Base-by-base conservation (phyloP, 2,888 invertebrate genomes). In the Criorhina ranunculi region DNA sequence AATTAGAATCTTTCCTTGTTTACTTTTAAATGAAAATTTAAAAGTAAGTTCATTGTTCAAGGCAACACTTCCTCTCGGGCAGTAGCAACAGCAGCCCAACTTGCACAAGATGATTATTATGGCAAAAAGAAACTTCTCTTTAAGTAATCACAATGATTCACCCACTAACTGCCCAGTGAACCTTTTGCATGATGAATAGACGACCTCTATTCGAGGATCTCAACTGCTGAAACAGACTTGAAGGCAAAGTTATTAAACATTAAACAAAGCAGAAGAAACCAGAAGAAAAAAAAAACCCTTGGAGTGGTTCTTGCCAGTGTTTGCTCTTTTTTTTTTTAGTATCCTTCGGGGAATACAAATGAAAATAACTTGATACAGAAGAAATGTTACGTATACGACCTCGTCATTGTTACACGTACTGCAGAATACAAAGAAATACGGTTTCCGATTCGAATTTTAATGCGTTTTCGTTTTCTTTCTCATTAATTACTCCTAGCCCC, bases 1-100 rank as follows among this genome's bases (percentile, higher is more conserved):
- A 79, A 79, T 79, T 79, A 79, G 72, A 79, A 70, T 17, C 70
- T 33, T 24, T 64, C 31, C 31, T 29, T 37, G 40, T 55, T 62
- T 60, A 55, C 15, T 55, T 57, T 46, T n/a, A 37, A 72, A 31
- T 12, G 31, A 15, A 19, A 70, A 33, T 57, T 72, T 12, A 64
- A 19, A 78, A 78, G 33, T 8, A 40, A 7, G 55, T 62, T 55
- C 55, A 46, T 57, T 72, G 46, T 72, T 55, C 46, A 64, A 60
- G 67, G 60, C 60, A 69, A 77, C 69, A 44, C 60, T 15, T 33
- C 8, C 19, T 9, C 69, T 40, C 59, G 29, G 31, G 33, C 49
- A 33, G 24, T 15, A 29, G 15, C 35, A 33, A 7, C 24, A 24
- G 24, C 35, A 33, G 11, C 44, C 44, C 42, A 57, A 8, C 31